Conservation (phyloP, 2,113 vertebrate genomes). For the Mandrillus leucophaeus region DNA sequence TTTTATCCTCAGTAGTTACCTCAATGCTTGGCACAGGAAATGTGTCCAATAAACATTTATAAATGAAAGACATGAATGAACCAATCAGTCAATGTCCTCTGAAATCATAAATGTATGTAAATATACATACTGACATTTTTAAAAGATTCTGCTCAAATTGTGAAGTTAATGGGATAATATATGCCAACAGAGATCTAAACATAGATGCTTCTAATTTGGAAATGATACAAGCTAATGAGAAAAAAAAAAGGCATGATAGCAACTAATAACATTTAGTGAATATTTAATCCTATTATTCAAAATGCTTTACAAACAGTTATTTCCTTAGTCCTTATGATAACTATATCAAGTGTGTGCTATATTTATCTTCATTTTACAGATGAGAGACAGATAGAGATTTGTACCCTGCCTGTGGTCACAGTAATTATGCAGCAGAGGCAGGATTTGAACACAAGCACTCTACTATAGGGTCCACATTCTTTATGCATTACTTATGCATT, state of each 20-base stretch:
- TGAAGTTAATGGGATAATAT: constrained; percentile 34
- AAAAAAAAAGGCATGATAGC: neutral
- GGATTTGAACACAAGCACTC: neutral
- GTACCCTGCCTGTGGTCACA: neutral
- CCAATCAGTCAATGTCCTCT: constrained; percentile 8
- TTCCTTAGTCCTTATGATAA: constrained; percentile 16
- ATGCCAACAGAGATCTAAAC: constrained; percentile 19
- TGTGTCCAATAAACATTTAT: constrained; percentile 8
- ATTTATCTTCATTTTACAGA: neutral
- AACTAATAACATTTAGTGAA: constrained; percentile 7
- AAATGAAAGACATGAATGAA: constrained; percentile 30
- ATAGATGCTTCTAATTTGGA: constrained; percentile 28
- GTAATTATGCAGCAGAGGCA: neutral
- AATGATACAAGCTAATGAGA: neutral
- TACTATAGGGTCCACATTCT: neutral
- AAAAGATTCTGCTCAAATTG: constrained; percentile 35
- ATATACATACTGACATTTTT: constrained; percentile 2
- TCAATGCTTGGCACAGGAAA: constrained; percentile 5
- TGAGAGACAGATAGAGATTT: neutral
- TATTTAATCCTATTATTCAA: constrained; percentile 42
- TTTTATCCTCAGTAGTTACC: neutral
- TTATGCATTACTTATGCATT: rapidly evolving
- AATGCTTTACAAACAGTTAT: neutral
- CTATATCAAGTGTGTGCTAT: neutral
- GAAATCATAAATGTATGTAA: constrained; percentile 5